Base-by-base conservation (phyloP, 1,140 invertebrate genomes). In the Eueides isabella region DNA sequence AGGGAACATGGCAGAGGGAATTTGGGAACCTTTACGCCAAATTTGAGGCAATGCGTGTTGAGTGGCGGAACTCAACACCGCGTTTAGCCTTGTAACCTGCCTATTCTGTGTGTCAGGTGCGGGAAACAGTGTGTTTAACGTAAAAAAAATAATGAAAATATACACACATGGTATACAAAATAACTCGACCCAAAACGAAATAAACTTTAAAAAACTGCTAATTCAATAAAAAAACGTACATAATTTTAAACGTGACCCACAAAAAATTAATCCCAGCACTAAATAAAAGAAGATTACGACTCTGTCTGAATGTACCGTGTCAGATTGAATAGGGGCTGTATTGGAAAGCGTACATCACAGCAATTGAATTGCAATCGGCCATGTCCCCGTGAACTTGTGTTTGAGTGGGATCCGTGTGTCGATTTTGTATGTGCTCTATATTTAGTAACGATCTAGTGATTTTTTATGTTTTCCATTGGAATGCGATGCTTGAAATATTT, bases 331-430 rank as follows among this genome's bases (percentile, higher is more conserved):
- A 55, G 48, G 48, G 48, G 48, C 23, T 55, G 35, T 66, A 66
- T 66, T 66, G 64, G 33, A 55, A 66, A 66, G 35, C 64, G 64
- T 41, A 41, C 33, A 28, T 55, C 48, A 35, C 23, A 38, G 11
- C 35, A 23, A 66, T 66, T 28, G 64, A 66, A 66, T 66, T 66
- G 33, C n/a, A 35, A 35, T 66, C 64, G 31, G 31, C 16, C 35
- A 14, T 66, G 33, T 66, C 64, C 11, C 64, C 64, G 64, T 66
- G 33, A 66, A 14, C 19, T 38, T 14, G 19, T 66, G 64, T 66
- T 66, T 66, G 41, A 66, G n/a, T 41, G 64, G 33, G 16, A 66
- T 23, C 64, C 33, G 26, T 26, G 33, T 29, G 61, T 55, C n/a
- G 26, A 30, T 29, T 63, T 62, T 29, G 61, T 63, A 23, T 2